These are phyloP conservation scores for Cabera pusaria DNA, from an alignment of 2,888 invertebrate genomes.

Conservation along the genomic window DNA sequence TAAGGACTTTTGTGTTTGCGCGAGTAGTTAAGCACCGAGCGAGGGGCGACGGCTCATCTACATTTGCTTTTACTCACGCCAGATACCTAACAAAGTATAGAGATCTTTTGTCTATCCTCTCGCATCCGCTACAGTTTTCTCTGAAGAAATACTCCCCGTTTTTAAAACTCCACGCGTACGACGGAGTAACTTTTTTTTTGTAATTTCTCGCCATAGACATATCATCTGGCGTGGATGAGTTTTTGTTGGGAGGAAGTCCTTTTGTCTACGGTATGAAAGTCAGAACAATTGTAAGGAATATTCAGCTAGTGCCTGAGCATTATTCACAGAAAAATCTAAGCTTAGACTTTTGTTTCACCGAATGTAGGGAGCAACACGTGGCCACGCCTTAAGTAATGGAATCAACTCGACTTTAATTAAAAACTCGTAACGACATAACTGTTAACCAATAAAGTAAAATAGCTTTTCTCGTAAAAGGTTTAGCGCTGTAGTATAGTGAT, in stretches of 20 bases:
- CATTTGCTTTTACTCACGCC: conserved; percentile 68
- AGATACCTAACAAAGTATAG: conserved; percentile 73
- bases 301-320: conserved; percentile 64
- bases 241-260: conserved; percentile 79
- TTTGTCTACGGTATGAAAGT: conserved; percentile 79
- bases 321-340: conserved; percentile 75
- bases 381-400: conserved; percentile 68
- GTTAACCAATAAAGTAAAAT: conserved; percentile 56
- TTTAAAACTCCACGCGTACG: conserved; percentile 69
- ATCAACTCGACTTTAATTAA: conserved; percentile 63
- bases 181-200: conserved; percentile 69
- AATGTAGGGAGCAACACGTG: conserved; percentile 68
- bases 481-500: conserved; percentile 44
- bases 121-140: conserved; percentile 74
- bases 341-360: conserved; percentile 57
- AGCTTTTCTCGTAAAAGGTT: conserved; percentile 49
- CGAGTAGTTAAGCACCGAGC: conserved; percentile 71
- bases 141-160: conserved; percentile 70
- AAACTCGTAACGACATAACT: conserved; percentile 55
- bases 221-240: conserved; percentile 81
- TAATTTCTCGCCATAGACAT: conserved; percentile 81
- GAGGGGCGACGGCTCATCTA: conserved; percentile 68
- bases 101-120: conserved; percentile 74
- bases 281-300: conserved; percentile 79
- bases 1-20: conserved; percentile 81